Percentiles rank a stretch among this genome's conserved stretches.
Conservation (phyloP, 2,888 invertebrate genomes). For the Orthosia gracilis region DNA sequence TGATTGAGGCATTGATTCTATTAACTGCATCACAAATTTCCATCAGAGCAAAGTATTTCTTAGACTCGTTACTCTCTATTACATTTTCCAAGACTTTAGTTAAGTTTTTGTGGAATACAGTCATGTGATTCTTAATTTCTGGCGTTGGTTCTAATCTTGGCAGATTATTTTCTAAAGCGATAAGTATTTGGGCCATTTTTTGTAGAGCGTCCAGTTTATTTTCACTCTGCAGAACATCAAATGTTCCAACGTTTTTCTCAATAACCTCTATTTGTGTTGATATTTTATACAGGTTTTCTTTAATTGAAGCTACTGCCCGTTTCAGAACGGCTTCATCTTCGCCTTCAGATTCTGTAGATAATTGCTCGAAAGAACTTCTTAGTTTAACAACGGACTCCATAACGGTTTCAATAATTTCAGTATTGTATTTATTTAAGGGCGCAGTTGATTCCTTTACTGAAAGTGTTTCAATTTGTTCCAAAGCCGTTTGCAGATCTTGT, state of each 20-base stretch:
- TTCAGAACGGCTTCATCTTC: constrained; percentile 78
- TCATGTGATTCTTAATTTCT: constrained; percentile 78
- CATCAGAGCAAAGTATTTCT: constrained; percentile 83
- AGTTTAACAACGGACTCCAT: constrained; percentile 92
- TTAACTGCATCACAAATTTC: constrained; percentile 85
- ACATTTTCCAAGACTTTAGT: constrained; percentile 91
- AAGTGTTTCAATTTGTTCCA: constrained; percentile 88
- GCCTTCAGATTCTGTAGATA: constrained; percentile 77
- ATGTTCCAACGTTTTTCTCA: constrained; percentile 80
- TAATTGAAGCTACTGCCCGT: constrained; percentile 77
- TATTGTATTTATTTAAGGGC: constrained; percentile 86
- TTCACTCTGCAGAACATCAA: constrained; percentile 85
- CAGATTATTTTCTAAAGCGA: constrained; percentile 84
- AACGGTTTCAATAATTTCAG: constrained; percentile 92
- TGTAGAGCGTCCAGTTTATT: constrained; percentile 86
- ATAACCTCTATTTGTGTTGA: constrained; percentile 78
- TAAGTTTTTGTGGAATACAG: constrained; percentile 87
- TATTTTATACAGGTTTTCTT: constrained; percentile 81
- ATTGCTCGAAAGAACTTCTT: constrained; percentile 90
- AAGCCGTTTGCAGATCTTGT: constrained; percentile 87
- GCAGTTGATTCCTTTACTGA: constrained; percentile 89
- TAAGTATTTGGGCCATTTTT: constrained; percentile 87
- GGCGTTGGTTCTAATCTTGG: constrained; percentile 77
- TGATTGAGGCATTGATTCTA: constrained; percentile 80
- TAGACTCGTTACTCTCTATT: constrained; percentile 87